Evolutionary conservation across 2,888 invertebrate genomes (phyloP).

Genomic region (Tiliacea aurago): DNA sequence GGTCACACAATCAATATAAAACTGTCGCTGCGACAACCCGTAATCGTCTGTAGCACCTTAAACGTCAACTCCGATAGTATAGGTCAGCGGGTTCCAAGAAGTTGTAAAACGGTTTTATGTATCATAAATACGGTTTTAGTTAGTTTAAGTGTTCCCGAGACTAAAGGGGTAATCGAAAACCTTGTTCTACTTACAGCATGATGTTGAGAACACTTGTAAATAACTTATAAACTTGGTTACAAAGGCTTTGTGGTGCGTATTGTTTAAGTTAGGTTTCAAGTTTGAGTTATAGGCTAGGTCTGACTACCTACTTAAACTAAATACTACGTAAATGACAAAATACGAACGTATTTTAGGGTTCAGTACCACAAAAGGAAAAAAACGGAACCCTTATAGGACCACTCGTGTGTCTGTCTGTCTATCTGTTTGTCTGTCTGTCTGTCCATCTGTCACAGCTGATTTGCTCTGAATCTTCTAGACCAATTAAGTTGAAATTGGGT

Average conservation of each 20-base stretch:
- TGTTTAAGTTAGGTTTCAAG: conserved; percentile 9
- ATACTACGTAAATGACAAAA: too few relatives aligned
- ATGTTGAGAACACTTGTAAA: conserved; percentile 33
- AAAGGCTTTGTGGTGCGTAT: conserved; percentile 20
- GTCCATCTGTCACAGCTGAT: too few relatives aligned
- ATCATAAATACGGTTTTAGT: conserved; percentile 75
- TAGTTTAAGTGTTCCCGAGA: conserved; percentile 67
- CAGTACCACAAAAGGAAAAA: too few relatives aligned
- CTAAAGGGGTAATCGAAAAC: conserved; percentile 64
- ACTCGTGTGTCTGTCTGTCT: too few relatives aligned
- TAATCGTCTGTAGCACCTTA: conserved; percentile 49
- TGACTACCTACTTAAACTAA: too few relatives aligned
- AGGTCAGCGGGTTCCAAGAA: conserved; percentile 68
- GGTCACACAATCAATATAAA: conserved; percentile 43
- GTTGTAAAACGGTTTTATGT: conserved; percentile 77
- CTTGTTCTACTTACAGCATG: conserved; percentile 24
- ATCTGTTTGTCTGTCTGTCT: too few relatives aligned
- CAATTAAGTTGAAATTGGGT: too few relatives aligned
- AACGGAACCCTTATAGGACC: too few relatives aligned
- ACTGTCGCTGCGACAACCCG: conserved; percentile 34
- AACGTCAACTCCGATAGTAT: conserved; percentile 56
- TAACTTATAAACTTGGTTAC: conserved; percentile 38
- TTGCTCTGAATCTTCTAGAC: too few relatives aligned
- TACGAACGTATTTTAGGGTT: too few relatives aligned
- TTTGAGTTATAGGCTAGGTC: conserved; percentile 13